Percentiles rank a stretch among this genome's conserved stretches.
Conservation (phyloP, 2,113 vertebrate genomes). For the Bos indicus region DNA sequence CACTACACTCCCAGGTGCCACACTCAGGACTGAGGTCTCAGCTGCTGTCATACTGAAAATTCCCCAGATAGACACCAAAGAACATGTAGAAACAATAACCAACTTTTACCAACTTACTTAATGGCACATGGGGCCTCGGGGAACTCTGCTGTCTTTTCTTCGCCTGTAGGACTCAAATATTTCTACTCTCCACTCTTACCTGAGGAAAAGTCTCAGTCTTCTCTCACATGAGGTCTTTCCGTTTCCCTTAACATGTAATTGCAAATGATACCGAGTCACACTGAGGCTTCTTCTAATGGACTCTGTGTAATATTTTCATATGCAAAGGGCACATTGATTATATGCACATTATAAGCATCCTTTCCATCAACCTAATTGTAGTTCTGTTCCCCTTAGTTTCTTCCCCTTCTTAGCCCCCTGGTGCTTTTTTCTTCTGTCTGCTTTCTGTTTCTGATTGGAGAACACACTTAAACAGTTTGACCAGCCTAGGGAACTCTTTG, state of each 20-base stretch:
- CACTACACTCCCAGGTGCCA: not conserved
- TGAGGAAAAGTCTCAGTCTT: not conserved
- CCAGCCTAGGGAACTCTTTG: not conserved
- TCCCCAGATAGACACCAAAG: not conserved
- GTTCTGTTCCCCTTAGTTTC: not conserved
- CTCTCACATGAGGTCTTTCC: not conserved
- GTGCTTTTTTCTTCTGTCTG: not conserved
- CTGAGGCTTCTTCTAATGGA: not conserved
- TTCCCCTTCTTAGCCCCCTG: not conserved
- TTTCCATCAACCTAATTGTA: not conserved
- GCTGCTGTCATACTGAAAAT: not conserved
- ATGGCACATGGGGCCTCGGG: not conserved
- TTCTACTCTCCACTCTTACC: not conserved
- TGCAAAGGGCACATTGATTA: not conserved
- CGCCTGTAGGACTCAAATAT: not conserved
- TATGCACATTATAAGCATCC: not conserved
- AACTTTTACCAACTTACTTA: not conserved
- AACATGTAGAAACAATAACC: not conserved
- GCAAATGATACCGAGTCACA: not conserved
- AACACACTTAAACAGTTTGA: not conserved
- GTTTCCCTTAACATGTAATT: not conserved
- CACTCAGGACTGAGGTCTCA: not conserved
- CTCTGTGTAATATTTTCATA: not conserved
- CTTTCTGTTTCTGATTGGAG: not conserved
- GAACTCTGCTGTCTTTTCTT: not conserved